A percentile compares a stretch with the other conserved stretches of the same genome.
phyloP scores from a whole-genome alignment of 2,113 vertebrate species.

The Grallaria varia region DNA sequence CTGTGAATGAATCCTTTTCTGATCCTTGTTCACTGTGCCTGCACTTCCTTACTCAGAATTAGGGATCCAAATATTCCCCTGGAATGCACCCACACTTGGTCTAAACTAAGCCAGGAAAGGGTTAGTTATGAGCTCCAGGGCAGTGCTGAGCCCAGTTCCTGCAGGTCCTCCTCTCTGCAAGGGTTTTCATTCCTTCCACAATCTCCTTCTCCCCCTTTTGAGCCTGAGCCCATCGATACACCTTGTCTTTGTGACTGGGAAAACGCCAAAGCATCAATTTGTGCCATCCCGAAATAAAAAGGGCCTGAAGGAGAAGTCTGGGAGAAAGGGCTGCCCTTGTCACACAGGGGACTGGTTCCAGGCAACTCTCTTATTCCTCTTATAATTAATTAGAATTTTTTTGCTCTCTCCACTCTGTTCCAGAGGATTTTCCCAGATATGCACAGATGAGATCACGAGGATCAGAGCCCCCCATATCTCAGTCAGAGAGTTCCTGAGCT shows the following conservation, averaged over 20 bases:
- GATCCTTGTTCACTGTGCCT: conserved; percentile 32
- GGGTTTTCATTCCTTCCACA: neutral
- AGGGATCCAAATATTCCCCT: neutral
- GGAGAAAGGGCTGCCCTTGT: neutral
- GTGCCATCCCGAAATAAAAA: neutral
- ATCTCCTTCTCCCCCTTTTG: neutral
- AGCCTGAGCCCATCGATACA: neutral
- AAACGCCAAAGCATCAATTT: neutral
- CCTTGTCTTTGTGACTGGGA: neutral
- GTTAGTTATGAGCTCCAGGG: conserved; percentile 29
- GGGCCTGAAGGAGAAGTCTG: neutral
- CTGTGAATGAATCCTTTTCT: neutral
- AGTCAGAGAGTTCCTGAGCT: neutral
- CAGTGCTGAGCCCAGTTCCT: neutral
- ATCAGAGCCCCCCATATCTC: neutral
- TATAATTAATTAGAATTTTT: neutral
- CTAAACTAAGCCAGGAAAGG: conserved; percentile 8
- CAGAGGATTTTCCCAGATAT: neutral
- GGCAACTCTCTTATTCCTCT: neutral
- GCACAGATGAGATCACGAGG: neutral
- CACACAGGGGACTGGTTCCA: neutral
- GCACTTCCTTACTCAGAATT: conserved; percentile 18
- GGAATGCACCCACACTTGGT: neutral
- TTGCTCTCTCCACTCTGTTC: neutral
- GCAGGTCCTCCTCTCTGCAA: neutral